Conservation (phyloP, 2,888 invertebrate genomes). For the Sphaeridia pumilis region DNA sequence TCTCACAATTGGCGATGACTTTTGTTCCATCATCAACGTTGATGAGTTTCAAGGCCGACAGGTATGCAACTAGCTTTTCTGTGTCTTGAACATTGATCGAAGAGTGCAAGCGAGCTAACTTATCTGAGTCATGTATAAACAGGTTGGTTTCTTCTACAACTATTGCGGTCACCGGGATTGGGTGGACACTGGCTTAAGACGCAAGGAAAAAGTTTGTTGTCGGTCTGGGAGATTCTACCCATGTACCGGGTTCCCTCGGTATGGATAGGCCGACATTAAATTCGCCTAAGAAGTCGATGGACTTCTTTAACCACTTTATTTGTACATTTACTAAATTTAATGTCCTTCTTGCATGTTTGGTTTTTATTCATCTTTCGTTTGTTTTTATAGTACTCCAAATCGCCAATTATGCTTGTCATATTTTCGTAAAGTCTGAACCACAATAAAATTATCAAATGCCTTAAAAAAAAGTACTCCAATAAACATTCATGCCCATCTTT, state of each 20-base stretch:
- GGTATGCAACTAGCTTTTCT: constrained; percentile 1
- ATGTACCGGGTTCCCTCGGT: not conserved
- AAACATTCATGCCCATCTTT: no score
- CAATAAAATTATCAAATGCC: no score
- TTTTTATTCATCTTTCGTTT: no score
- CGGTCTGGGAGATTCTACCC: constrained; percentile 13
- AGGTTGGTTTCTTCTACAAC: constrained; percentile 10
- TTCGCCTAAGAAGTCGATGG: no score
- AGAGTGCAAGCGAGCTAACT: not conserved
- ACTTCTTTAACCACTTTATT: no score
- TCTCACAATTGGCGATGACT: constrained; percentile 5
- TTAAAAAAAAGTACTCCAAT: no score
- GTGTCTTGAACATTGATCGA: not conserved
- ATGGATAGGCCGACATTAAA: no score
- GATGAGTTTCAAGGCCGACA: constrained; percentile 4
- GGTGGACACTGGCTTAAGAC: constrained; percentile 4
- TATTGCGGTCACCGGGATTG: constrained; percentile 6
- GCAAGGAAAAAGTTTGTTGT: constrained; percentile 13
- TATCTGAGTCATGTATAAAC: not conserved
- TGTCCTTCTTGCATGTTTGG: no score
- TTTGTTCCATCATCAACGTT: not conserved
- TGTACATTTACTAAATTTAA: no score
- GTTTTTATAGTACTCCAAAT: no score
- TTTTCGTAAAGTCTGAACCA: no score
- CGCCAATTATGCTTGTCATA: no score